These are phyloP conservation scores for Siphamia tubifer DNA, from an alignment of 2,113 vertebrate species.

Conservation along the genomic window DNA sequence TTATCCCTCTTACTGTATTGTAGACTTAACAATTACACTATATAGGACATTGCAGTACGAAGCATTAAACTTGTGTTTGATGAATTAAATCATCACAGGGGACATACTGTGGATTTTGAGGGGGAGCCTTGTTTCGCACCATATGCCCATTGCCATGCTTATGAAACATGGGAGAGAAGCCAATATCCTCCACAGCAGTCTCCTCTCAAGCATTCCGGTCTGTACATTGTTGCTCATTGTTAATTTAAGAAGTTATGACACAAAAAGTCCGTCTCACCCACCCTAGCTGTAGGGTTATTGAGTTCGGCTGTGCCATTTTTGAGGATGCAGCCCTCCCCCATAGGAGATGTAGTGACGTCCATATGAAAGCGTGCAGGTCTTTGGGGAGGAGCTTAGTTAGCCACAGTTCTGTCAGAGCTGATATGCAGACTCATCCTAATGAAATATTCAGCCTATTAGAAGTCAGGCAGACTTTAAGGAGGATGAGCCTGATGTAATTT, in stretches of 20 bases:
- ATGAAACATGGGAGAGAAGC: slow-evolving; percentile 8
- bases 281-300: slow-evolving; percentile 48
- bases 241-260: slow-evolving; percentile 64
- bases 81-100: neutral
- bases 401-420: slow-evolving; percentile 21
- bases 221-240: slow-evolving; percentile 50
- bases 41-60: neutral
- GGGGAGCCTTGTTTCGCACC: neutral
- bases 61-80: neutral
- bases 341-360: slow-evolving; percentile 13
- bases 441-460: slow-evolving; percentile 58
- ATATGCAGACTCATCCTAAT: slow-evolving; percentile 30
- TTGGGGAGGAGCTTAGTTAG: slow-evolving; percentile 28
- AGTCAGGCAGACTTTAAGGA: slow-evolving; percentile 8
- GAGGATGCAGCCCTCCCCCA: neutral
- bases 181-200: neutral
- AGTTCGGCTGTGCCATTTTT: slow-evolving; percentile 49
- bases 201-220: neutral
- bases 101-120: neutral
- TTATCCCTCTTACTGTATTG: neutral
- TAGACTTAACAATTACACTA: neutral
- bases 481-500: neutral
- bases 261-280: slow-evolving; percentile 10
- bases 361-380: slow-evolving; percentile 4
- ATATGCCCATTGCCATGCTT: slow-evolving; percentile 17